phyloP scores from a whole-genome alignment of 2,888 invertebrate species.

The Ypsolopha scabrella region DNA sequence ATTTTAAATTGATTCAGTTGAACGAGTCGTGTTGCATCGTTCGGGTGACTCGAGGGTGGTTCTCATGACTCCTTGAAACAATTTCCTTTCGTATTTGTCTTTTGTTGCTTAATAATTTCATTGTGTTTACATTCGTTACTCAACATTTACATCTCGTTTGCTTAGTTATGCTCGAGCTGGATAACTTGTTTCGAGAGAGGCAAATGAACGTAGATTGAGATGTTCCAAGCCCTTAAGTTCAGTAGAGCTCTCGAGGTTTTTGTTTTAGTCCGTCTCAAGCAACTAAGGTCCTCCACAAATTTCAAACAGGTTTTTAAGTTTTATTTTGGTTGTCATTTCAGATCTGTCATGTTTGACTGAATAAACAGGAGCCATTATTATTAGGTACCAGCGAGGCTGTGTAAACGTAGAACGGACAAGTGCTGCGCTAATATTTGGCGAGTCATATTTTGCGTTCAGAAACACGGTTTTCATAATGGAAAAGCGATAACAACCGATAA shows the following conservation, averaged over 20 bases:
- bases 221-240: slow-evolving; percentile 29
- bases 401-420: slow-evolving; percentile 16
- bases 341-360: background rate
- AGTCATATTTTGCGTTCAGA: slow-evolving; percentile 21
- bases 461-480: slow-evolving; percentile 24
- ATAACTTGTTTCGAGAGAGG: slow-evolving; percentile 29
- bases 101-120: slow-evolving; percentile 40
- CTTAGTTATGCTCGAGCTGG: slow-evolving; percentile 17
- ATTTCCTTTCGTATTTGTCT: slow-evolving; percentile 29
- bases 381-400: background rate
- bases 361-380: background rate
- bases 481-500: slow-evolving; percentile 22
- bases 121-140: slow-evolving; percentile 38
- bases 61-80: slow-evolving; percentile 20
- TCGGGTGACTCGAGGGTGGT: slow-evolving; percentile 10
- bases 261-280: slow-evolving; percentile 18
- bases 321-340: background rate
- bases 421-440: slow-evolving; percentile 34
- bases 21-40: background rate
- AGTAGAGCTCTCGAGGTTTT: slow-evolving; percentile 37
- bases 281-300: background rate
- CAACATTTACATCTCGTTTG: slow-evolving; percentile 30
- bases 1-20: background rate
- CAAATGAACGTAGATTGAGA: slow-evolving; percentile 44
- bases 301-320: background rate